These are phyloP conservation scores for Hylaea fasciaria DNA, from an alignment of 2,888 invertebrate genomes.

Conservation along the genomic window DNA sequence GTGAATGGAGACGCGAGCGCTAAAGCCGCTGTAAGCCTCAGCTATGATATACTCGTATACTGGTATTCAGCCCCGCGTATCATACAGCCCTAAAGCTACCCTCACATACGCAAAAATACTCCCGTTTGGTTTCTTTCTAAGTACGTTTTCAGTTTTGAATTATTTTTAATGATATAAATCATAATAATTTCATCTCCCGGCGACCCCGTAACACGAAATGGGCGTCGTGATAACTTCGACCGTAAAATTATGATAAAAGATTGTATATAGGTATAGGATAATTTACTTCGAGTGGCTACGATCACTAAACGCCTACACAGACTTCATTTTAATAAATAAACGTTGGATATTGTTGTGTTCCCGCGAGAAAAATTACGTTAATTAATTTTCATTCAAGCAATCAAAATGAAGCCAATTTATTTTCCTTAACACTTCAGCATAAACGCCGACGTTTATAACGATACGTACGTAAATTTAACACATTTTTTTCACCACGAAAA, in stretches of 20 bases:
- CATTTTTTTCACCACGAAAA: slow-evolving; percentile 65
- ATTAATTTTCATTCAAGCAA: slow-evolving; percentile 66
- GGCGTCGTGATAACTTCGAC: slow-evolving; percentile 70
- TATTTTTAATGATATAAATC: slow-evolving; percentile 52
- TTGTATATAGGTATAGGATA: slow-evolving; percentile 70
- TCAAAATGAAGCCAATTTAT: slow-evolving; percentile 70
- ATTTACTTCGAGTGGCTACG: slow-evolving; percentile 69
- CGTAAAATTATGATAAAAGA: slow-evolving; percentile 80
- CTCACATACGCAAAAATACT: slow-evolving; percentile 46
- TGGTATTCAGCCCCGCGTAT: slow-evolving; percentile 76
- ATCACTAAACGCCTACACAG: slow-evolving; percentile 66
- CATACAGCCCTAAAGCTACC: slow-evolving; percentile 67
- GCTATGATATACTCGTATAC: slow-evolving; percentile 82
- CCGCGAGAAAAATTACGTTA: slow-evolving; percentile 39
- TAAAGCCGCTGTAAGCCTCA: slow-evolving; percentile 80
- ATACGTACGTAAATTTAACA: slow-evolving; percentile 65
- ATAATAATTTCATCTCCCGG: slow-evolving; percentile 56
- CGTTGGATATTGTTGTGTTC: slow-evolving; percentile 25
- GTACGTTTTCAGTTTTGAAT: slow-evolving; percentile 48
- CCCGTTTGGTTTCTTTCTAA: slow-evolving; percentile 42
- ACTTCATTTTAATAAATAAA: slow-evolving; percentile 33
- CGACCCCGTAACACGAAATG: slow-evolving; percentile 68
- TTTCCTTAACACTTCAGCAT: slow-evolving; percentile 62
- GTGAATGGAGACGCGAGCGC: slow-evolving; percentile 81
- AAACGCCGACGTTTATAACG: slow-evolving; percentile 69